Base-by-base conservation (phyloP, 2,113 vertebrate species). In the Xenus cinereus region DNA sequence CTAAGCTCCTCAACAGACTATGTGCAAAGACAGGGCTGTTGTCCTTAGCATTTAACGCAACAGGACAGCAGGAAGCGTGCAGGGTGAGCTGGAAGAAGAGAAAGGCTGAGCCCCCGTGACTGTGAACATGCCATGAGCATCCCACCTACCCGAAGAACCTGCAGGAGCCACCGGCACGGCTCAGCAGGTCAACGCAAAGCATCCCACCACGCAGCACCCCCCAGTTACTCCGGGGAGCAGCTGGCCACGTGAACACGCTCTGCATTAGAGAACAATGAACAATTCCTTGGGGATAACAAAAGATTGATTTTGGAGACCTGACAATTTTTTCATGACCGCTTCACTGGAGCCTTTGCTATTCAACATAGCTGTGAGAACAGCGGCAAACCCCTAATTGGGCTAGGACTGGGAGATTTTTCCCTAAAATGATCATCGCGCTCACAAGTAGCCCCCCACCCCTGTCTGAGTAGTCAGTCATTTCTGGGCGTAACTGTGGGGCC, bases 391-490 rank as follows among this genome's bases (percentile, higher is more conserved):
- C 4, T 24, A 62, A 23, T 12, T 35, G 39, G 32, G 7, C 26
- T n/a, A 50, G 33, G 11, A 54, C 10, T 17, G 33, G 28, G 39
- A 64, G 14, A 23, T 14, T 71, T 84, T 32, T 3, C 28, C 48
- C 11, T 33, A 0, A n/a, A 9, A 37, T 46, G 54, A 51, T 60
- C 16, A 46, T 6, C 20, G 14, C 28, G 22, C 26, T 46, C 30
- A 43, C 3, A 15, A 72, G 22, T 4, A 79, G 43, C 3, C 16
- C 30, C 14, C 12, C 0, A 0, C 0, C 7, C 1, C 4, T 14
- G n/a, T 74, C 24, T 81, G 19, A 43, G 12, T 50, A 35, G 30
- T 51, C 63, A 63, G 26, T 53, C 16, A 57, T 53, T 91, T 46
- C 41, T 30, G 23, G 30, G n/a, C 50, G 48, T 56, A 60, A 43